Conservation (phyloP, 2,797 vertebrate species). For the Tiaroga cobitis region DNA sequence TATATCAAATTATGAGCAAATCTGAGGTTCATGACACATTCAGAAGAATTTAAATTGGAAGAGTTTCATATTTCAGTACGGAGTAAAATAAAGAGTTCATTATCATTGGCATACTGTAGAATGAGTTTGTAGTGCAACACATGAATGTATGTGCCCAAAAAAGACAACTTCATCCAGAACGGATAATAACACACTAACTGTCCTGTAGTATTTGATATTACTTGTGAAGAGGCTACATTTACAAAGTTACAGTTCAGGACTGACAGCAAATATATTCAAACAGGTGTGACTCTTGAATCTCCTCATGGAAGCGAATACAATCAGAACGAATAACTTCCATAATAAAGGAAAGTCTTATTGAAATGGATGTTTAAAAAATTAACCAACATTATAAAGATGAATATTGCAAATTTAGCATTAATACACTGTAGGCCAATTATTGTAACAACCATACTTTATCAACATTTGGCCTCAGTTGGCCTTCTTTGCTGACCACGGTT, state of each 20-base stretch:
- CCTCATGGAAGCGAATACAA: background rate
- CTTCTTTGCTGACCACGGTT: background rate
- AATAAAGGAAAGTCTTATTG: background rate
- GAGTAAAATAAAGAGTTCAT: background rate
- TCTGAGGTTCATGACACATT: no score
- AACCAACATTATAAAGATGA: background rate
- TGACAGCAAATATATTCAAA: background rate
- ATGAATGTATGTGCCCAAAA: background rate
- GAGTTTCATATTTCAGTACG: background rate
- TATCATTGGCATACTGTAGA: background rate
- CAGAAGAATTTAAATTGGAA: no score
- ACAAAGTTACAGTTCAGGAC: background rate
- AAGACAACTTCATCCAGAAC: background rate
- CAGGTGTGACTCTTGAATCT: background rate
- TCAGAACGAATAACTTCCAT: background rate
- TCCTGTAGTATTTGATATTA: background rate
- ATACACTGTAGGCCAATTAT: no score
- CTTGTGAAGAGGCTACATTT: background rate
- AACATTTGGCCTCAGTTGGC: background rate
- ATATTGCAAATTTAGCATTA: background rate
- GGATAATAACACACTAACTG: background rate
- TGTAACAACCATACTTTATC: background rate
- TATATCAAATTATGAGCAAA: background rate
- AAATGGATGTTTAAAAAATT: background rate
- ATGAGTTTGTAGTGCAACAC: background rate